phyloP scores from a whole-genome alignment of 2,888 invertebrate genomes.

The Gryllus longicercus region DNA sequence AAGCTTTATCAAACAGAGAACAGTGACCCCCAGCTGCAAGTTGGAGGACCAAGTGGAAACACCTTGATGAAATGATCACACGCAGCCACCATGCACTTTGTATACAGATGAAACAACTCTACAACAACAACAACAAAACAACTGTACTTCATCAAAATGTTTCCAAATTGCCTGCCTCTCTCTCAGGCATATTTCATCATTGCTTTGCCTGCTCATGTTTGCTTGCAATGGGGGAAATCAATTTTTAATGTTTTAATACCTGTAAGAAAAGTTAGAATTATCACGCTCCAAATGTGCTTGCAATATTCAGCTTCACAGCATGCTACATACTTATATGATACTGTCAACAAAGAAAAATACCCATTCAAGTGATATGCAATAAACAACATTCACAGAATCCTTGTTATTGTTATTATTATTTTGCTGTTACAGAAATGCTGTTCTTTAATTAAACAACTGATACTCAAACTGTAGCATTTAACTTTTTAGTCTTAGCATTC shows the following conservation, averaged over 20 bases:
- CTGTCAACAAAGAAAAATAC: neutral
- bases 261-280: conserved; percentile 18
- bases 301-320: neutral
- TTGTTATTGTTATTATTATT: neutral
- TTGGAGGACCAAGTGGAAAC: conserved; percentile 48
- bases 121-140: neutral
- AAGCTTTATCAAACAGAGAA: neutral
- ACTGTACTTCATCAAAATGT: conserved; percentile 49
- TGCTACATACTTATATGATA: neutral
- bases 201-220: neutral
- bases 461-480: too few relatives aligned
- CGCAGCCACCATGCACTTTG: conserved; percentile 37
- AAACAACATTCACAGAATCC: neutral
- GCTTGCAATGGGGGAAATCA: conserved; percentile 25
- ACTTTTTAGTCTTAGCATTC: too few relatives aligned
- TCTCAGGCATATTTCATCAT: neutral
- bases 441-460: too few relatives aligned
- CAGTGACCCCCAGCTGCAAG: conserved; percentile 46
- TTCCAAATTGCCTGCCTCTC: conserved; percentile 42
- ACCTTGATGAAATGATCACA: conserved; percentile 50
- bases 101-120: conserved; percentile 20
- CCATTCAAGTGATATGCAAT: neutral
- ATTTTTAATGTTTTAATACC: conserved; percentile 19
- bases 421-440: too few relatives aligned
- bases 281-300: neutral